Percentiles rank a stretch among this genome's conserved stretches.
Evolutionary conservation across 2,888 invertebrate species (phyloP).

Genomic region (Limnephilus auricula): DNA sequence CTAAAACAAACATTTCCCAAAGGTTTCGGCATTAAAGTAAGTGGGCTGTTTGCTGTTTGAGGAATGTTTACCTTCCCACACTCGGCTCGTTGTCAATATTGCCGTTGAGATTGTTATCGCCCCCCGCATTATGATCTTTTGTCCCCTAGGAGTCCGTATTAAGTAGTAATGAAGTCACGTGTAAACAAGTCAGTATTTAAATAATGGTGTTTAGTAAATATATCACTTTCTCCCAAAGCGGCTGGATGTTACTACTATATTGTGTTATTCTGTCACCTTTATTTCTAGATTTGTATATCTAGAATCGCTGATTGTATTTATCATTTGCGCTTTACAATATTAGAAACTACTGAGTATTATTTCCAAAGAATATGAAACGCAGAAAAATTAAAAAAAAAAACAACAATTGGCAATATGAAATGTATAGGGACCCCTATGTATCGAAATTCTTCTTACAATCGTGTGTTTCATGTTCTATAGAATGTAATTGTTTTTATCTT

Average conservation of each 20-base stretch:
- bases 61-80: conserved; percentile 60
- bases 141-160: conserved; percentile 56
- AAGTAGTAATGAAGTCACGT: conserved; percentile 64
- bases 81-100: conserved; percentile 63
- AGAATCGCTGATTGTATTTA: conserved; percentile 57
- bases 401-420: conserved; percentile 46
- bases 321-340: conserved; percentile 56
- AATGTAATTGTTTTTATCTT: conserved; percentile 33
- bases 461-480: conserved; percentile 58
- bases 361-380: conserved; percentile 57
- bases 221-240: conserved; percentile 42
- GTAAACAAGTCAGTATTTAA: conserved; percentile 59
- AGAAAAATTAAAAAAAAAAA: conserved; percentile 1
- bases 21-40: conserved; percentile 43
- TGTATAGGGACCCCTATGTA: conserved; percentile 9
- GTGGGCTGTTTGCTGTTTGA: conserved; percentile 36
- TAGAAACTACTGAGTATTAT: conserved; percentile 48
- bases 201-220: conserved; percentile 56
- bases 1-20: conserved; percentile 27
- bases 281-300: conserved; percentile 52
- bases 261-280: conserved; percentile 44
- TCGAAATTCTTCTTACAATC: conserved; percentile 24
- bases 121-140: conserved; percentile 50
- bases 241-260: not conserved
- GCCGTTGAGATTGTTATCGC: conserved; percentile 63